A percentile compares a stretch with the other conserved stretches of the same genome.
These are phyloP conservation scores for Pristionchus mayeri DNA, from an alignment of 2,888 invertebrate species.

Conservation along the genomic window DNA sequence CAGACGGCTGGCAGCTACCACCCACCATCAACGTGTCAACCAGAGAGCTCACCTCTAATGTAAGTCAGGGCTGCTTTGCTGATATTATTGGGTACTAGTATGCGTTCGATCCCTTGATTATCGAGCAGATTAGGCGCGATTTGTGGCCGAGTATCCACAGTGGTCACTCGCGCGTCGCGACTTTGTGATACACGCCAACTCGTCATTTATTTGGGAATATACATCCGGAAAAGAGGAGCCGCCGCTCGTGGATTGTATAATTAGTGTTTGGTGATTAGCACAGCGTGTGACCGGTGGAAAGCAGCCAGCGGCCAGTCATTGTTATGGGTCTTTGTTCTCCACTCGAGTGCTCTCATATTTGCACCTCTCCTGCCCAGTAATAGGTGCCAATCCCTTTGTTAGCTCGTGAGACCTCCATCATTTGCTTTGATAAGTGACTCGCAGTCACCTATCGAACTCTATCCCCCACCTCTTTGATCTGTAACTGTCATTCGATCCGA, in stretches of 20 bases:
- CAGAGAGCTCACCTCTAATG: neutral
- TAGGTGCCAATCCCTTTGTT: conserved; percentile 36
- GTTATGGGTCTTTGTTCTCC: conserved; percentile 7
- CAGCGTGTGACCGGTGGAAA: conserved; percentile 19
- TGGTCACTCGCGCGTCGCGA: neutral
- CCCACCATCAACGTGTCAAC: neutral
- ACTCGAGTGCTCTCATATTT: neutral
- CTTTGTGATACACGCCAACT: conserved; percentile 27
- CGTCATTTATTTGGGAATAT: neutral
- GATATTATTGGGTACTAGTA: neutral
- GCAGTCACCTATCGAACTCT: neutral
- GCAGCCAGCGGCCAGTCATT: conserved; percentile 20
- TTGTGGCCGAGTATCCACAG: neutral
- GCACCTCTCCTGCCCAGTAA: conserved; percentile 3
- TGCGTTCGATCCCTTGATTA: neutral
- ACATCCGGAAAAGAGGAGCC: conserved; percentile 34
- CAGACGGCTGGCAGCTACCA: conserved; percentile 28
- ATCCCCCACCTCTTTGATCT: conserved; percentile 15
- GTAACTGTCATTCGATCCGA: conserved; percentile 40
- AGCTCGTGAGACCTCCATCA: neutral
- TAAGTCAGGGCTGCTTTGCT: neutral
- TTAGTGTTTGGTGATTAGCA: conserved; percentile 45
- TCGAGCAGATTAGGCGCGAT: conserved; percentile 3
- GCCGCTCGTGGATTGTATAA: conserved; percentile 20
- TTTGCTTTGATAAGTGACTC: conserved; percentile 8